Conservation (phyloP, 2,888 invertebrate genomes). For the Protophormia terraenovae region DNA sequence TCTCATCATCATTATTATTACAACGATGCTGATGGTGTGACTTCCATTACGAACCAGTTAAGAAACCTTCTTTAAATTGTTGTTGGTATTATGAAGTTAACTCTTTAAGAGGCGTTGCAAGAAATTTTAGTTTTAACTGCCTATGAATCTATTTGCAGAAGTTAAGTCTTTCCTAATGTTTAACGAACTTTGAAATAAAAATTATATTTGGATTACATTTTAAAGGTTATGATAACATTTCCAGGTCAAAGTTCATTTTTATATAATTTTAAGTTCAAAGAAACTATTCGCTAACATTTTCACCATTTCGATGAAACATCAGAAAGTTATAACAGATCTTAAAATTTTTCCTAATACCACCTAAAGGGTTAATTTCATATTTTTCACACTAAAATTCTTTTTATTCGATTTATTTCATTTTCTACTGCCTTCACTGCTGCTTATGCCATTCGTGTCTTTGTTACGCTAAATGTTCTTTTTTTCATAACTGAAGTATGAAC, state of each 20-base stretch:
- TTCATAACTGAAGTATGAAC: conserved; percentile 64
- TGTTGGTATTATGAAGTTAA: not conserved
- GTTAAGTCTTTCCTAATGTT: too few relatives aligned
- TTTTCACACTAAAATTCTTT: conserved; percentile 12
- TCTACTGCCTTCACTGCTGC: conserved; percentile 5
- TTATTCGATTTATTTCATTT: conserved; percentile 29
- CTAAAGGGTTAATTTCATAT: conserved; percentile 32
- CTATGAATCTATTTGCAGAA: too few relatives aligned
- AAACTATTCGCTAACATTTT: too few relatives aligned
- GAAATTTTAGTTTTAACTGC: not conserved
- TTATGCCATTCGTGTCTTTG: conserved; percentile 27
- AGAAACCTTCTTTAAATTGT: not conserved
- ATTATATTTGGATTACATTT: too few relatives aligned
- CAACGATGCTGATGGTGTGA: conserved; percentile 42
- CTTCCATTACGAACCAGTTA: conserved; percentile 37
- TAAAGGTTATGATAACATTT: too few relatives aligned
- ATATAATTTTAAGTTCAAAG: too few relatives aligned
- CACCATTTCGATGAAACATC: too few relatives aligned
- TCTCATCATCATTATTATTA: conserved; percentile 46
- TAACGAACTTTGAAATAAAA: too few relatives aligned
- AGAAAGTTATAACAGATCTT: too few relatives aligned
- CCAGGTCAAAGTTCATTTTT: too few relatives aligned
- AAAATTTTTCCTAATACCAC: not conserved
- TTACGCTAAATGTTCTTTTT: conserved; percentile 64
- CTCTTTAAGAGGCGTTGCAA: not conserved